A percentile compares a stretch with the other conserved stretches of the same genome.
Evolutionary conservation across 2,797 vertebrate genomes (phyloP).

Genomic region (Taeniopygia guttata): DNA sequence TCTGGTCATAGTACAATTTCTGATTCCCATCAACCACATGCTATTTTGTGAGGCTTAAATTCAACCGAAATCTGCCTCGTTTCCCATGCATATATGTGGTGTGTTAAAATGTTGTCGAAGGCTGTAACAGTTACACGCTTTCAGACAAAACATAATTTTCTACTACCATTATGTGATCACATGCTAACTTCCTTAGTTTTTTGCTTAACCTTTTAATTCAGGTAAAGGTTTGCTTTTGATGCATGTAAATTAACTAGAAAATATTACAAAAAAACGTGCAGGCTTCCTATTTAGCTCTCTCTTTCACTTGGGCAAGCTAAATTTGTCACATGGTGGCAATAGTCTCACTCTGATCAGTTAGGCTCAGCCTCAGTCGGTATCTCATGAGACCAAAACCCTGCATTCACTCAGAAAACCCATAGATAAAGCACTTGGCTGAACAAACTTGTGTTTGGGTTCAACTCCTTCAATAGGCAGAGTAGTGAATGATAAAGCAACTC

Average conservation of each 20-base stretch:
- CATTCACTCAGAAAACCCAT: not conserved
- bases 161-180: not conserved
- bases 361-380: not conserved
- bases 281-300: not conserved
- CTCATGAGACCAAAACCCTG: not conserved
- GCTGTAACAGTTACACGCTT: not conserved
- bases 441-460: not conserved
- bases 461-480: not conserved
- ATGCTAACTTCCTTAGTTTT: not conserved
- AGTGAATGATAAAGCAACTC: not conserved
- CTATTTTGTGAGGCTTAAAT: not conserved
- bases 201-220: not conserved
- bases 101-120: not conserved
- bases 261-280: not conserved
- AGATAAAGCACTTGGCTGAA: not conserved
- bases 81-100: not conserved
- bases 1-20: not conserved
- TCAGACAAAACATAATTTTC: not conserved
- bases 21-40: rapidly evolving
- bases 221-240: not conserved
- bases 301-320: not conserved
- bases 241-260: not conserved
- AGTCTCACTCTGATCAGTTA: not conserved
- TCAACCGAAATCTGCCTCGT: not conserved
- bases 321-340: not conserved